Evolutionary conservation across 35 echinoderm and acorn worm species (phyloP), one percentile per base, ranked within the genome.

Genomic region (Ptychodera flava): DNA sequence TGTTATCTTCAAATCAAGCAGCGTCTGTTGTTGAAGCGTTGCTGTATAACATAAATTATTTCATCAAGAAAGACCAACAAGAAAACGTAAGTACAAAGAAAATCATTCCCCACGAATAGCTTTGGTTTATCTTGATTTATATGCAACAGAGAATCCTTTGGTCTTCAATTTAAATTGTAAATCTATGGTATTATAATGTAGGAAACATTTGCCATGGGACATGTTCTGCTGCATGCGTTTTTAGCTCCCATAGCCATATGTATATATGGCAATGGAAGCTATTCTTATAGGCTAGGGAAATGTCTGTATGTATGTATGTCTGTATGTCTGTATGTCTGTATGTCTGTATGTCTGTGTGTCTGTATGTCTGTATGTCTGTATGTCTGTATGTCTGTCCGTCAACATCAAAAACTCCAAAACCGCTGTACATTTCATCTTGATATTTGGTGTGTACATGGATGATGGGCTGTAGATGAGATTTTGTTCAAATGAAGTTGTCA

Each of bases 41-140:
- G 1, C 35, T 83, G 1, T 36, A 83, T 16, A 83, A 83, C 28
- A 10, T 83, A 0, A 83, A 37, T 28, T 27, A 36, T 36, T 1
- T 83, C 30, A 83, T 83, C 12, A 83, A 83, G 35, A 36, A 36
- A 37, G 82, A 83, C 16, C 10, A 30, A 2, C 82, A 83, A 37
- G 82, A 83, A 35, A 37, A 83, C 30, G 35, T 34, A 83, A 37
- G 35, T 83, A 30, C 80, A 81, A 34, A 14, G 35, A 1, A 34
- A 81, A 34, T 31, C 35, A 81, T 1, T 32, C 1, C 35, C 14
- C n/a, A 15, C 15, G 15, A n/a, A 15, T 77, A 77, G 15, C 6
- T 79, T 28, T 1, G 1, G 78, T 79, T 79, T 1, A n/a, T 6
- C 6, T 79, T 1, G n/a, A 33, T 82, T 32, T 33, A 33, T 33